Evolutionary conservation across 2,113 vertebrate genomes (phyloP), one percentile per base, ranked within the genome.

Genomic region (Castor canadensis): DNA sequence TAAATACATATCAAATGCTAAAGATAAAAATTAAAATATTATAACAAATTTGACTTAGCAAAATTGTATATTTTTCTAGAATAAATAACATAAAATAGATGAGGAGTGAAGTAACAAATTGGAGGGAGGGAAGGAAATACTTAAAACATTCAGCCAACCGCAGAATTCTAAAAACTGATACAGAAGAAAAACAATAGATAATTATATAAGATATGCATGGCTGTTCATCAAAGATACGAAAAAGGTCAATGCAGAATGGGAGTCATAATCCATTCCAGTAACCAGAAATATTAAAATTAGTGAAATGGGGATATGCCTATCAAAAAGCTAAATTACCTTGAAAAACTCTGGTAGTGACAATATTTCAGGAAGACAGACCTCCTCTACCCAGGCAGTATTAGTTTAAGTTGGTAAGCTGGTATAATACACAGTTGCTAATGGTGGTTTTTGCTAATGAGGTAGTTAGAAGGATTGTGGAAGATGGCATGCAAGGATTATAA

Each of bases 391-490:
- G 54, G 13, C 17, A 35, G 28, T 12, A 3, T 32, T 5, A 11
- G 15, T 4, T 1, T 2, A 49, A 69, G 6, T 28, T 3, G 28
- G 28, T 9, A 38, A n/a, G 13, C 0, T 10, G 13, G 9, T 2
- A 7, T 6, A 35, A n/a, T 8, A 10, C 19, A 19, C 15, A 28
- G 28, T 11, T n/a, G 38, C 60, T 56, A 1, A 38, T 7, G 7
- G 15, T 22, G n/a, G 3, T 20, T 7, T 76, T 15, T 45, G 47
- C 58, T 24, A 9, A 3, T 32, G n/a, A 66, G 5, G 26, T 17
- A 16, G 28, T 43, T 35, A 4, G 8, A 38, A 49, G 47, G 60
- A 20, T 2, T n/a, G 2, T 52, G 38, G 22, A 76, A 30, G 38
- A 52, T 8, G 17, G 20, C 38, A 43, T 20, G 35, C 9, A 26